A percentile compares a stretch with the other conserved stretches of the same genome.
phyloP scores from a whole-genome alignment of 1,140 invertebrate genomes.

The Drosophila pectinifera region DNA sequence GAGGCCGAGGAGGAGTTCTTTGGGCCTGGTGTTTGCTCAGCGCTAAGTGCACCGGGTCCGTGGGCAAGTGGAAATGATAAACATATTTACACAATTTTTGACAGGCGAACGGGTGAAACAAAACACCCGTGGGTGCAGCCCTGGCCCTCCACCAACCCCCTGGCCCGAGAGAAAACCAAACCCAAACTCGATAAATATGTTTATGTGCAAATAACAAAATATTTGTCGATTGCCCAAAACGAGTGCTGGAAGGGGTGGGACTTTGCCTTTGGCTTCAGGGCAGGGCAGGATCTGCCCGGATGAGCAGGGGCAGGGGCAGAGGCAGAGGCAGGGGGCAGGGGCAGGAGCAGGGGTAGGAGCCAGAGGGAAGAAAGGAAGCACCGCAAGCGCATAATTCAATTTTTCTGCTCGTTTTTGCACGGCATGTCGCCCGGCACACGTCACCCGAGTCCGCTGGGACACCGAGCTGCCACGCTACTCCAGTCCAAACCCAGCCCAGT shows the following conservation, averaged over 20 bases:
- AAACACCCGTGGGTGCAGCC: constrained; percentile 77
- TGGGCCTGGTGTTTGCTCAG: constrained; percentile 63
- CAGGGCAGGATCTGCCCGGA: constrained; percentile 35
- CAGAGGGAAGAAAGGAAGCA: constrained; percentile 59
- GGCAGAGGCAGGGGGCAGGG: constrained; percentile 1
- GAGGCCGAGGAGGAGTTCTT: constrained; percentile 12
- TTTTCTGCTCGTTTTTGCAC: constrained; percentile 84
- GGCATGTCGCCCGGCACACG: constrained; percentile 72
- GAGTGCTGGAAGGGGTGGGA: constrained; percentile 13
- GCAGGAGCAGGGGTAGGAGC: not conserved
- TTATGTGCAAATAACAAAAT: constrained; percentile 83
- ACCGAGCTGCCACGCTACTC: constrained; percentile 23
- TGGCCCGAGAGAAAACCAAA: constrained; percentile 36
- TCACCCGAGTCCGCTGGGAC: constrained; percentile 74
- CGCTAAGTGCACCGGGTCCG: constrained; percentile 67
- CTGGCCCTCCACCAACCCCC: constrained; percentile 9
- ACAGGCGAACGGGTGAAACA: constrained; percentile 83
- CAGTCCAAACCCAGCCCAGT: constrained; percentile 14
- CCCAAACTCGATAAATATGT: constrained; percentile 82
- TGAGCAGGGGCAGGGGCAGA: constrained; percentile 7
- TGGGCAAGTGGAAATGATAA: constrained; percentile 84
- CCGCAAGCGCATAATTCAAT: constrained; percentile 84
- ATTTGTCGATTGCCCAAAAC: constrained; percentile 77
- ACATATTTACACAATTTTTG: constrained; percentile 85
- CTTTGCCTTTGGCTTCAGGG: constrained; percentile 7